A percentile compares a stretch with the other conserved stretches of the same genome.
phyloP scores from a whole-genome alignment of 1,140 invertebrate species.

The Acyrthosiphon pisum region DNA sequence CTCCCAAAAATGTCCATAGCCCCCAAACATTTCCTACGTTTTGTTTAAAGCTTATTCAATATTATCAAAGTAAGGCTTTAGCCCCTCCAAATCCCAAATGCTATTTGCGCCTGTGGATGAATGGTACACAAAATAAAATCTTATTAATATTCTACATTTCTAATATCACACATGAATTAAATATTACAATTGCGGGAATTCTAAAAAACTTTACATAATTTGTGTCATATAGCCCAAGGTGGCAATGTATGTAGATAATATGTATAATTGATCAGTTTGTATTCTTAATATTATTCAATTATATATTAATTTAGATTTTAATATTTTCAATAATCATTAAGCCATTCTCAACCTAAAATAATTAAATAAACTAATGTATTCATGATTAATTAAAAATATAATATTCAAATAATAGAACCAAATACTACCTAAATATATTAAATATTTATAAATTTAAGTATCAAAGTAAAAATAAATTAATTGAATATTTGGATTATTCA shows the following conservation, averaged over 20 bases:
- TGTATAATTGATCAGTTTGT: neutral
- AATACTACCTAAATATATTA: neutral
- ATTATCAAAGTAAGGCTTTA: too few species aligned
- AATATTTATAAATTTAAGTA: conserved; percentile 7
- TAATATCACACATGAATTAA: neutral
- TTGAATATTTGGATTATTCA: neutral
- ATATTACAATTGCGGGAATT: neutral
- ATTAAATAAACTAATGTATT: neutral
- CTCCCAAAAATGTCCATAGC: too few species aligned
- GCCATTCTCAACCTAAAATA: neutral
- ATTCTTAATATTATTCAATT: neutral
- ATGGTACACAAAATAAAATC: neutral
- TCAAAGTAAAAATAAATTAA: neutral
- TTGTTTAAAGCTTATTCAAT: too few species aligned
- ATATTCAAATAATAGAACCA: neutral
- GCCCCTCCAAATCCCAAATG: too few species aligned
- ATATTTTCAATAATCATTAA: neutral
- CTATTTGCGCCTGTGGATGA: too few species aligned
- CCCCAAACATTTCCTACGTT: too few species aligned
- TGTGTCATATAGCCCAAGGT: neutral
- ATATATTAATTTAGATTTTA: neutral
- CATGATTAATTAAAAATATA: neutral
- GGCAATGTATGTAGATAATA: neutral
- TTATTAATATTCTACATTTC: neutral
- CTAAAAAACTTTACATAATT: neutral